Evolutionary conservation across 2,113 vertebrate genomes (phyloP).

Genomic region (Reinhardtius hippoglossoides): DNA sequence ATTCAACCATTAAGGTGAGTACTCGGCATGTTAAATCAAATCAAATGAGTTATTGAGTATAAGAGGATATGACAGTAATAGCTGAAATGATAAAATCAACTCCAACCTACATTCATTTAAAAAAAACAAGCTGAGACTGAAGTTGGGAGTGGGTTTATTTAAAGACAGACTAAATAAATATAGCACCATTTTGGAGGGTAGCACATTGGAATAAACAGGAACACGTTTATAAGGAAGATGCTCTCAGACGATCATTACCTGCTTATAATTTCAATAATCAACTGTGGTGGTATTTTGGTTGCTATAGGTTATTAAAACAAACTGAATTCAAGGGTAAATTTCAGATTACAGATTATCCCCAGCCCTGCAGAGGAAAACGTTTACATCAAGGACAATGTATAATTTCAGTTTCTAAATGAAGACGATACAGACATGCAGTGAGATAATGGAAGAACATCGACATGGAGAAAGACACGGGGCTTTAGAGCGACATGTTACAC

Average conservation of each 20-base stretch:
- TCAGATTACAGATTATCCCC: conserved; percentile 17
- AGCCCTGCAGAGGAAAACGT: conserved; percentile 37
- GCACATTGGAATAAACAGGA: conserved; percentile 18
- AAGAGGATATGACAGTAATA: background rate
- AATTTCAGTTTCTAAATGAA: conserved; percentile 34
- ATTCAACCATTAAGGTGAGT: background rate
- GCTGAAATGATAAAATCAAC: background rate
- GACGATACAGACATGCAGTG: conserved; percentile 53
- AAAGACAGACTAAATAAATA: conserved; percentile 75
- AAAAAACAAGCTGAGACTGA: background rate
- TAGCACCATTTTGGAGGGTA: conserved; percentile 67
- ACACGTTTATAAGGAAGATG: background rate
- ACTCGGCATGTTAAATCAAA: background rate
- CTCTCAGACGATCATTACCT: background rate
- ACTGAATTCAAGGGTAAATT: background rate
- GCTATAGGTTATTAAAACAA: conserved; percentile 36
- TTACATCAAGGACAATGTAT: conserved; percentile 30
- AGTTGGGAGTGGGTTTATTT: conserved; percentile 61
- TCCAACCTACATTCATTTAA: background rate
- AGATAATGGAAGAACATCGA: conserved; percentile 42
- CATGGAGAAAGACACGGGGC: conserved; percentile 6
- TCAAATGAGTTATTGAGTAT: background rate
- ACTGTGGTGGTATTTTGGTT: conserved; percentile 7
- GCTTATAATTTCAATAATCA: conserved; percentile 17
- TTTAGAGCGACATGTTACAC: conserved; percentile 40